A percentile compares a stretch with the other conserved stretches of the same genome.
These are phyloP conservation scores for Cryptus armator DNA, from an alignment of 2,888 invertebrate species.

Conservation along the genomic window DNA sequence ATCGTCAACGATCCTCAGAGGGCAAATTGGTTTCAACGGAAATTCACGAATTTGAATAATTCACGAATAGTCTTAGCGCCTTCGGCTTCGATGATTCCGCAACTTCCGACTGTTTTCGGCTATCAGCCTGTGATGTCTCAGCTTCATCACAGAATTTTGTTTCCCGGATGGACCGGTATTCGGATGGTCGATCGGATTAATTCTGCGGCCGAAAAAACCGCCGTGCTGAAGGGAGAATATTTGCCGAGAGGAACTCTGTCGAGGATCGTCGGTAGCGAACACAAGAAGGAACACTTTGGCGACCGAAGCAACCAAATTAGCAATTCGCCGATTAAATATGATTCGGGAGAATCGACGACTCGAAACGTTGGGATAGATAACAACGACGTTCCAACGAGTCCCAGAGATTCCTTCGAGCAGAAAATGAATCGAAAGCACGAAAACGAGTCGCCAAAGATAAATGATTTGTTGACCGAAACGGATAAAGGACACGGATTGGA, in stretches of 20 bases:
- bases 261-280: constrained; percentile 20
- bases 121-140: constrained; percentile 53
- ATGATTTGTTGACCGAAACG: not conserved
- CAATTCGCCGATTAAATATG: not conserved
- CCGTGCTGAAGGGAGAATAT: constrained; percentile 33
- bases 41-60: constrained; percentile 30
- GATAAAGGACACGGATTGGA: not conserved
- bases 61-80: constrained; percentile 14
- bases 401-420: not conserved
- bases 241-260: constrained; percentile 40
- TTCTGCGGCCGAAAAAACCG: not conserved
- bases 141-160: constrained; percentile 45
- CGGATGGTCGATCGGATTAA: not conserved
- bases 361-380: not conserved
- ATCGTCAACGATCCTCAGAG: not conserved
- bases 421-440: not conserved
- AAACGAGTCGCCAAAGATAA: not conserved
- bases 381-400: too few relatives aligned
- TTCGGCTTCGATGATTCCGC: constrained; percentile 22
- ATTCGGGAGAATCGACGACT: not conserved
- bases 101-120: constrained; percentile 23
- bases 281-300: constrained; percentile 24
- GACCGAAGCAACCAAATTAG: not conserved
- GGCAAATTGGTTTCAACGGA: constrained; percentile 5
- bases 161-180: constrained; percentile 21